A percentile compares a stretch with the other conserved stretches of the same genome.
Conservation (phyloP, 2,113 vertebrate genomes). For the Lophius piscatorius region DNA sequence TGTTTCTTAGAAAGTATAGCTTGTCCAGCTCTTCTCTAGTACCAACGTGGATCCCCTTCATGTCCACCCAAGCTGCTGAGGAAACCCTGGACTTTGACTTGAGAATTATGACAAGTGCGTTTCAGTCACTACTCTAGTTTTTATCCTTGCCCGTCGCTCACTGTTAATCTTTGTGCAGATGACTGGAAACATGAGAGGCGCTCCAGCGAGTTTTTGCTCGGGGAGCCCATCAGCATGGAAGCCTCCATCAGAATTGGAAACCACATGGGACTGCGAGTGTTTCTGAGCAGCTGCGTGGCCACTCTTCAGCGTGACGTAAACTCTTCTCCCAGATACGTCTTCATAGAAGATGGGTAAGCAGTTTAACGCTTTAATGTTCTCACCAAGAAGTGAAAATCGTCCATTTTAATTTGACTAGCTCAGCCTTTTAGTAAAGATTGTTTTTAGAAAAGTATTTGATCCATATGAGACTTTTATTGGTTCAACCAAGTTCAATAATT, state of each 20-base stretch:
- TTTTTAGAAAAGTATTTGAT: too few species aligned
- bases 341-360: constrained; percentile 72
- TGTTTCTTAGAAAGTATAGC: constrained; percentile 63
- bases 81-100: constrained; percentile 59
- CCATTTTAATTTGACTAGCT: too few species aligned
- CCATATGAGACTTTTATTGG: too few species aligned
- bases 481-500: too few species aligned
- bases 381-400: too few species aligned
- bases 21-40: constrained; percentile 60
- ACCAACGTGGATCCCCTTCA: constrained; percentile 73
- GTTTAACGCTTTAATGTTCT: too few species aligned
- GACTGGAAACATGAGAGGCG: constrained; percentile 63
- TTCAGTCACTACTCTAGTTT: rapidly evolving
- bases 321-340: constrained; percentile 65
- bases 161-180: constrained; percentile 29
- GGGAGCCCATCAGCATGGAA: constrained; percentile 64
- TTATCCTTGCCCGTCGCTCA: rapidly evolving
- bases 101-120: constrained; percentile 69
- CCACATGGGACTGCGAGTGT: constrained; percentile 68
- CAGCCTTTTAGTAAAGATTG: too few species aligned
- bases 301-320: constrained; percentile 52
- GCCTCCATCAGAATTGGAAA: constrained; percentile 63
- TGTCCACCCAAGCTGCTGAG: constrained; percentile 46
- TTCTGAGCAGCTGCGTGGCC: constrained; percentile 72
- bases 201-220: constrained; percentile 56